These are phyloP conservation scores for Enteromius unitaeniatus DNA, from an alignment of 2,797 vertebrate species.

Conservation along the genomic window DNA sequence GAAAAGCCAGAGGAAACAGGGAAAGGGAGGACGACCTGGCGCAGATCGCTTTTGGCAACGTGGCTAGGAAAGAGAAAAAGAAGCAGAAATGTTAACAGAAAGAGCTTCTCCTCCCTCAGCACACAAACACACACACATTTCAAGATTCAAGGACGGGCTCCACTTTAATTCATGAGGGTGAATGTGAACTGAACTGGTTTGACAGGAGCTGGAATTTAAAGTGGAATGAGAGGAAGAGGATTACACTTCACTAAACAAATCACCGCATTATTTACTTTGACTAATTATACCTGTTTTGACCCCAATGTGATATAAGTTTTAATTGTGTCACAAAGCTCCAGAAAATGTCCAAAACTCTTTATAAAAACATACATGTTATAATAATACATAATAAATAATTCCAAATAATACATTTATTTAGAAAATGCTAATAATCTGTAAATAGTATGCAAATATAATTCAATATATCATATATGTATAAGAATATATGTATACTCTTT, in stretches of 20 bases:
- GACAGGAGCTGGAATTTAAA: neutral
- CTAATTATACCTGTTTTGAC: neutral
- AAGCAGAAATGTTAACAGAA: constrained; percentile 49
- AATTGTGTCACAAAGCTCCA: neutral
- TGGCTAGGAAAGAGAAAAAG: constrained; percentile 27
- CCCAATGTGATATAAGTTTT: neutral
- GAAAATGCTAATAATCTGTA: too few relatives aligned
- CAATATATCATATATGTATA: too few relatives aligned
- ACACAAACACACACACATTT: constrained; percentile 24
- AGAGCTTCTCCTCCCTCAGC: constrained; percentile 56
- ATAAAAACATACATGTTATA: neutral
- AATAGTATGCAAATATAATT: too few relatives aligned
- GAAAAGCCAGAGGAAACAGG: constrained; percentile 38
- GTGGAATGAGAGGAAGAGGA: neutral
- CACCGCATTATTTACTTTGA: neutral
- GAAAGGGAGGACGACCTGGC: constrained; percentile 32
- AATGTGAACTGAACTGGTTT: neutral
- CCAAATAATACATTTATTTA: too few relatives aligned
- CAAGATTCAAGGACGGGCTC: neutral
- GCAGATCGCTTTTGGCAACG: constrained; percentile 26
- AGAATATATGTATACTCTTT: too few relatives aligned
- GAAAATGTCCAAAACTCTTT: neutral
- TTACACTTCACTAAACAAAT: neutral
- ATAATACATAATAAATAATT: too few relatives aligned
- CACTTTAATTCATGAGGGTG: neutral